Evolutionary conservation across 2,888 invertebrate species (phyloP).

Genomic region (Sipha maydis): DNA sequence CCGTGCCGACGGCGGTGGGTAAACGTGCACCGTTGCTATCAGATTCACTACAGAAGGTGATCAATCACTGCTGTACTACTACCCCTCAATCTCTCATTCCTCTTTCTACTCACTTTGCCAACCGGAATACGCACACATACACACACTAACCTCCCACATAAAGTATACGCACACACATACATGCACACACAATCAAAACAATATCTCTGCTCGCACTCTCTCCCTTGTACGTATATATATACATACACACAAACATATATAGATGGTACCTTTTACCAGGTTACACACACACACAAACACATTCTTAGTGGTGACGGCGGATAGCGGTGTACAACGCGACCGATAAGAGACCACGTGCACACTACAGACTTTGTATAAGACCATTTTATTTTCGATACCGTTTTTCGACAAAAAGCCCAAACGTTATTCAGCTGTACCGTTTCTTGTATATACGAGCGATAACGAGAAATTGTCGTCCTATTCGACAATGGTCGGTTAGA

Average conservation of each 20-base stretch:
- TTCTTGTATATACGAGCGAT: neutral
- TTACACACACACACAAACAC: neutral
- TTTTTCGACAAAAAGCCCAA: neutral
- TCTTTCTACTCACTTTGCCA: constrained; percentile 30
- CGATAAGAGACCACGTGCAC: constrained; percentile 28
- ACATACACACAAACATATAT: neutral
- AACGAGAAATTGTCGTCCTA: neutral
- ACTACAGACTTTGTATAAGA: neutral
- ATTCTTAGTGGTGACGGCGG: constrained; percentile 12
- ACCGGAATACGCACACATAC: constrained; percentile 2
- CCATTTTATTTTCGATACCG: constrained; percentile 11
- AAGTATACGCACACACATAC: neutral
- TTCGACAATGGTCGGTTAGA: neutral
- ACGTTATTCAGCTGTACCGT: neutral
- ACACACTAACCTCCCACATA: neutral
- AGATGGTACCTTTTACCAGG: constrained; percentile 31
- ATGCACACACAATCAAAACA: constrained; percentile 43
- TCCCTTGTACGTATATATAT: neutral
- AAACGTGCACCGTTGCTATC: constrained; percentile 63
- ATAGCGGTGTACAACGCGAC: constrained; percentile 16
- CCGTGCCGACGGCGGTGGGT: constrained; percentile 41
- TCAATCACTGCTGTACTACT: constrained; percentile 47
- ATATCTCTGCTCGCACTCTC: constrained; percentile 37
- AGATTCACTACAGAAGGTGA: constrained; percentile 63
- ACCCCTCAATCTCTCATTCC: constrained; percentile 49